Evolutionary conservation across 37 sponge, comb jelly and placozoan genomes (phyloP).

Genomic region (Oscarella lobularis): DNA sequence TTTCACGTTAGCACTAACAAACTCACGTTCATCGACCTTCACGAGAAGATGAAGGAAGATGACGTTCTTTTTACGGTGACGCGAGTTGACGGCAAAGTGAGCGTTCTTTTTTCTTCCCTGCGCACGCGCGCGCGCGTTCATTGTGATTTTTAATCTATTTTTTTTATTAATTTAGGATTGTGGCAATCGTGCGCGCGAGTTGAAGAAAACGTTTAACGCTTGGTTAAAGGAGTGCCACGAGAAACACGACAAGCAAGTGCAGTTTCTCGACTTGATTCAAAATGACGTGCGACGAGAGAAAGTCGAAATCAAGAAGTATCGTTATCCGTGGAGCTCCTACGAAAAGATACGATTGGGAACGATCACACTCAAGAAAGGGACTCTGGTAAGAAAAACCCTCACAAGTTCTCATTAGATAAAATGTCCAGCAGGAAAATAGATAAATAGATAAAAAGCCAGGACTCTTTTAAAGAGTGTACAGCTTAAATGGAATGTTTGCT

Average conservation of each 20-base stretch:
- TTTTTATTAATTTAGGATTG: not conserved
- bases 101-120: not conserved
- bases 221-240: not conserved
- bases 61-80: not conserved
- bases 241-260: not conserved
- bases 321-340: not conserved
- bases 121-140: not conserved
- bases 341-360: too few relatives aligned
- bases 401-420: too few relatives aligned
- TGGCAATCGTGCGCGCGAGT: not conserved
- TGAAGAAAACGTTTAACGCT: not conserved
- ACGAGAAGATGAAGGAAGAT: not conserved
- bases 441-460: too few relatives aligned
- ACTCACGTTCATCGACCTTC: constrained; percentile 7
- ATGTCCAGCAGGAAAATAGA: too few relatives aligned
- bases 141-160: not conserved
- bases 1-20: constrained; percentile 10
- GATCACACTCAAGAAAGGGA: too few relatives aligned
- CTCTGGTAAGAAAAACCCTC: too few relatives aligned
- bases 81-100: not conserved
- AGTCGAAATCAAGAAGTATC: not conserved
- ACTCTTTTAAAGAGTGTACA: too few relatives aligned
- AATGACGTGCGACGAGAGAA: not conserved
- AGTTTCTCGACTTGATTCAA: not conserved
- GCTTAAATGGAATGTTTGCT: too few relatives aligned